These are phyloP conservation scores for Eidolon dupreanum DNA, from an alignment of 2,797 vertebrate genomes.

Conservation along the genomic window DNA sequence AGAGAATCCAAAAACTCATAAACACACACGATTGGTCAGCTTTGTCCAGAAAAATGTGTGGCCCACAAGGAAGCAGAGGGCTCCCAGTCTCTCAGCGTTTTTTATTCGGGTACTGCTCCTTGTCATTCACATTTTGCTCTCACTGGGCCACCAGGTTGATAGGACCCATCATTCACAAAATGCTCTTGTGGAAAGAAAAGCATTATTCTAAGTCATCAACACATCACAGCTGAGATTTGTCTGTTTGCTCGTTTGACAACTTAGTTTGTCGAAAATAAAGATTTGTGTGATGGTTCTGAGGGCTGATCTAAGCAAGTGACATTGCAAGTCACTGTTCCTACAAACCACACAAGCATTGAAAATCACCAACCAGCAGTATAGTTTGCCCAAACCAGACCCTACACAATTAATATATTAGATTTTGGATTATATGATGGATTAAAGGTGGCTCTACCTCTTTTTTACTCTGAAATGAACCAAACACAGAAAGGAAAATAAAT, in stretches of 20 bases:
- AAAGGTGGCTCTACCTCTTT: neutral
- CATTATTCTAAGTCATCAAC: neutral
- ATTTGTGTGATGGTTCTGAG: neutral
- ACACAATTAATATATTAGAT: neutral
- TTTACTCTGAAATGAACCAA: neutral
- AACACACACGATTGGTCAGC: constrained; percentile 81
- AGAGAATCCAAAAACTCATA: neutral
- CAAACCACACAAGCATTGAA: neutral
- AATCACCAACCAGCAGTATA: neutral
- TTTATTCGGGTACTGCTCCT: constrained; percentile 81
- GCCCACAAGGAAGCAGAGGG: constrained; percentile 84
- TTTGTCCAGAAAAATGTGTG: constrained; percentile 88
- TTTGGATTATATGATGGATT: neutral
- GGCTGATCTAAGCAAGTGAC: neutral
- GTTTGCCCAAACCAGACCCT: neutral
- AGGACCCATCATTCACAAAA: constrained; percentile 85
- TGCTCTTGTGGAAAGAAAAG: constrained; percentile 80
- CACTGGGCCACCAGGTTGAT: constrained; percentile 80
- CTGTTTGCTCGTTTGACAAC: neutral
- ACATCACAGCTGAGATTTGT: neutral
- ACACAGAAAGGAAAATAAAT: neutral
- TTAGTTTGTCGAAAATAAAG: neutral
- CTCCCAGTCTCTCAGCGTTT: constrained; percentile 83
- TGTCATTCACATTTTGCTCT: constrained; percentile 84
- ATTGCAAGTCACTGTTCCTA: neutral